Percentiles rank a stretch among this genome's conserved stretches.
These are phyloP conservation scores for Falco rusticolus DNA, from an alignment of 2,797 vertebrate genomes.

Conservation along the genomic window DNA sequence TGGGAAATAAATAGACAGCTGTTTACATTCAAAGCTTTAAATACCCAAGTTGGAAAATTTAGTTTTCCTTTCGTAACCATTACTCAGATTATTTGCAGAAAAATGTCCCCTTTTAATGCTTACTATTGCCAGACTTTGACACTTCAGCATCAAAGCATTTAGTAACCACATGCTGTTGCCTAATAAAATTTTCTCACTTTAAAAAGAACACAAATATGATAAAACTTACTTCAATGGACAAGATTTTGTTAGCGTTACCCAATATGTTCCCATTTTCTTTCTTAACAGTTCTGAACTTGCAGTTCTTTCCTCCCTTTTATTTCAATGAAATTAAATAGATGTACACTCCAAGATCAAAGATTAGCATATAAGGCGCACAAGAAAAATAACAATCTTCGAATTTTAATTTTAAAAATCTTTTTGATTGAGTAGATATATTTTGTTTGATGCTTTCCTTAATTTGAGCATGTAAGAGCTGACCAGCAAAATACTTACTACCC, in stretches of 20 bases:
- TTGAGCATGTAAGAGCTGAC: background rate
- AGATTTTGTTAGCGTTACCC: background rate
- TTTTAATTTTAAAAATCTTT: background rate
- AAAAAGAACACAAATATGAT: background rate
- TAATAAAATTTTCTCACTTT: background rate
- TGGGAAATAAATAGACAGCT: background rate
- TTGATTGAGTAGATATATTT: background rate
- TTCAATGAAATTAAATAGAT: background rate
- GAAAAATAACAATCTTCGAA: background rate
- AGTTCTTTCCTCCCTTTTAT: background rate
- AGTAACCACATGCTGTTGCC: background rate
- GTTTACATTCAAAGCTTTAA: background rate
- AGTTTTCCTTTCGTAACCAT: background rate
- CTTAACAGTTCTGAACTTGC: background rate
- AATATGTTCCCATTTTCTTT: background rate
- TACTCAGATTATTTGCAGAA: background rate
- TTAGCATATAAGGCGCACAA: background rate
- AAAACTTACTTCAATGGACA: background rate
- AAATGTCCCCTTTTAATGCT: background rate
- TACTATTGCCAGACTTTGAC: background rate
- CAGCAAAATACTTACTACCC: background rate
- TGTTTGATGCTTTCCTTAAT: background rate
- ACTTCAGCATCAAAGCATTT: background rate
- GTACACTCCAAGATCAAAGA: background rate
- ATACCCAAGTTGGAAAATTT: background rate